Evolutionary conservation across 2,797 vertebrate species (phyloP), one percentile per base, ranked within the genome.

Genomic region (Gymnopithys bicolor): DNA sequence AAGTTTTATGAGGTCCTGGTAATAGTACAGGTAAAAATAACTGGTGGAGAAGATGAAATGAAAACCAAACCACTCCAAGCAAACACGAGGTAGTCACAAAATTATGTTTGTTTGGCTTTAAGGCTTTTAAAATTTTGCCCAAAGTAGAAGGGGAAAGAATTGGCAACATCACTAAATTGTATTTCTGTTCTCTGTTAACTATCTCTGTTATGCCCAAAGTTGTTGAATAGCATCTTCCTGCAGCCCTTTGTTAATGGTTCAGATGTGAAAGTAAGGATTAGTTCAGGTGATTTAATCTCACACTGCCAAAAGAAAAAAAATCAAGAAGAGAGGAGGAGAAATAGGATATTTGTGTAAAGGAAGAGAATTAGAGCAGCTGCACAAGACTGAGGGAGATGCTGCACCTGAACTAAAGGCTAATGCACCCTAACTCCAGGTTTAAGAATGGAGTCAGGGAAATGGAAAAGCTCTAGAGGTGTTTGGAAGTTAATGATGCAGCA

Each of bases 401-500:
- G 27, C 46, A 53, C 77, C 66, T 87, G 59, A 89, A 75, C 43
- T 78, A 66, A 67, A 51, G 51, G 53, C 41, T 86, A 69, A 84
- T 24, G 19, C 23, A 82, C 30, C 18, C 58, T 62, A 43, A 86
- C 77, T 87, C 53, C 68, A 78, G 73, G 33, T 66, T 75, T 75
- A 68, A 69, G 41, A 90, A 60, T 7, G 58, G 71, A 94, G 33
- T 19, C 53, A 81, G 53, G 58, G 51, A 91, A 87, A 90, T 32
- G 17, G 73, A 83, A 91, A 73, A 91, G 51, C 77, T 94, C 62
- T 68, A 41, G 93, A 93, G 49, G 80, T 93, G 93, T 86, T 88
- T 87, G 80, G 76, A 86, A 94, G 81, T 84, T 93, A 94, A 88
- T 84, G 82, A 93, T 32, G 82, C 89, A 90, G 51, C 43, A 22